Conservation (phyloP, 35 echinoderm and acorn worm genomes). For the Amphiura filiformis region DNA sequence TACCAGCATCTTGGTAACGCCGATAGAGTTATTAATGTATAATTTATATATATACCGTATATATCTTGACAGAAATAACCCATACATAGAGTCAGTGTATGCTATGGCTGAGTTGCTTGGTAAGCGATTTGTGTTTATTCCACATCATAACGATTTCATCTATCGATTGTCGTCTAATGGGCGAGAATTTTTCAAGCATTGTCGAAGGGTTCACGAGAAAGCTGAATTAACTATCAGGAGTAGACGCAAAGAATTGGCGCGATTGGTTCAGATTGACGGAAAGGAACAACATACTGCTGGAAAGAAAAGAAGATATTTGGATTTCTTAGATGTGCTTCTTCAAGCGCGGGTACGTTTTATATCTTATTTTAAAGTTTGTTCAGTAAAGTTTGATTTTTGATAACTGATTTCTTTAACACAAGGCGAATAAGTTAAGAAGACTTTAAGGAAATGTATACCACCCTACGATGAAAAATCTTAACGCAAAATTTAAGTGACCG, state of each 20-base stretch:
- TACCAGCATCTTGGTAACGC: no score
- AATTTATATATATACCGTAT: no score
- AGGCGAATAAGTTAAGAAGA: no score
- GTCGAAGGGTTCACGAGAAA: background rate
- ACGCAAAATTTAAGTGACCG: no score
- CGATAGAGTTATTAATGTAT: no score
- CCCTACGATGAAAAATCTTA: no score
- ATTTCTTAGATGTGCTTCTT: background rate
- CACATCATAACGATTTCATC: background rate
- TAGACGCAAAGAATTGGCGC: background rate
- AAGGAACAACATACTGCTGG: background rate
- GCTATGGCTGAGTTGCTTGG: background rate
- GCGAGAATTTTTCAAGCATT: background rate
- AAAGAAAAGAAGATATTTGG: background rate
- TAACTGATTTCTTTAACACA: no score
- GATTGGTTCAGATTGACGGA: background rate
- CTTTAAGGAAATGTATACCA: no score
- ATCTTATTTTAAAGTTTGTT: no score
- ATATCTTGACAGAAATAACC: background rate
- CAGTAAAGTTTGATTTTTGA: no score
- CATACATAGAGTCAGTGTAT: constrained; percentile 1
- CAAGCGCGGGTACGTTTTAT: background rate
- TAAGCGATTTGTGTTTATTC: background rate
- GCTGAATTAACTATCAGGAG: background rate
- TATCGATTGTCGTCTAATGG: background rate